Evolutionary conservation across 2,113 vertebrate genomes (phyloP).

Genomic region (Hemichromis elongatus): DNA sequence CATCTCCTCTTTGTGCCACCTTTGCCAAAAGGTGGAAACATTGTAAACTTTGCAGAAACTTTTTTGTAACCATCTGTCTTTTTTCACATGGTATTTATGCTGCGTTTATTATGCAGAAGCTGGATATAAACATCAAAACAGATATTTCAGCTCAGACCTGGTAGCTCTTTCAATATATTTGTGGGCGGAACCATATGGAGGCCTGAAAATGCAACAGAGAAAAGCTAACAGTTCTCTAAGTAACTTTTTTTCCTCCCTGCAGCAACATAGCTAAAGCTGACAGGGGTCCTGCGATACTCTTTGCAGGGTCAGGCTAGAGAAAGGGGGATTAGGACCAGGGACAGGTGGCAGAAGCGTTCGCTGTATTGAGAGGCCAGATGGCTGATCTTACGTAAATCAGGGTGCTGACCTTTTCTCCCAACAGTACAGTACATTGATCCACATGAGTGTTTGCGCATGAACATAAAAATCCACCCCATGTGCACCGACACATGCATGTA

Average conservation of each 20-base stretch:
- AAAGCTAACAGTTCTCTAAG: background rate
- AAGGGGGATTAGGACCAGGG: slow-evolving; percentile 35
- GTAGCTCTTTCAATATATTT: background rate
- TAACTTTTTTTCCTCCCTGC: background rate
- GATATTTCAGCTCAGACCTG: background rate
- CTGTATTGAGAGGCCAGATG: slow-evolving; percentile 54
- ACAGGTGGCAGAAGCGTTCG: slow-evolving; percentile 50
- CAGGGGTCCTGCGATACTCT: slow-evolving; percentile 29
- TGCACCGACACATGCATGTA: background rate
- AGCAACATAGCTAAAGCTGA: slow-evolving; percentile 17
- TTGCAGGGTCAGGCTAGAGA: slow-evolving; percentile 35
- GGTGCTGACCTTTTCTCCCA: slow-evolving; percentile 48
- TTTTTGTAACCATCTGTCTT: background rate
- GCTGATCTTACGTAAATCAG: slow-evolving; percentile 43
- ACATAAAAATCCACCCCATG: background rate
- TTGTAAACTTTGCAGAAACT: background rate
- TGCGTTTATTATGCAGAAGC: background rate
- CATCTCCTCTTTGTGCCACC: background rate
- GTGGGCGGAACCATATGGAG: background rate
- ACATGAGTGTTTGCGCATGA: slow-evolving; percentile 3
- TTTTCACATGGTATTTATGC: background rate
- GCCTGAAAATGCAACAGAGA: background rate
- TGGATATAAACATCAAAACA: background rate
- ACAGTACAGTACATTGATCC: slow-evolving; percentile 12
- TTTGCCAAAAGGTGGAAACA: background rate